These are phyloP conservation scores for Pyrrhia umbra DNA, from an alignment of 2,888 invertebrate species.

Conservation along the genomic window DNA sequence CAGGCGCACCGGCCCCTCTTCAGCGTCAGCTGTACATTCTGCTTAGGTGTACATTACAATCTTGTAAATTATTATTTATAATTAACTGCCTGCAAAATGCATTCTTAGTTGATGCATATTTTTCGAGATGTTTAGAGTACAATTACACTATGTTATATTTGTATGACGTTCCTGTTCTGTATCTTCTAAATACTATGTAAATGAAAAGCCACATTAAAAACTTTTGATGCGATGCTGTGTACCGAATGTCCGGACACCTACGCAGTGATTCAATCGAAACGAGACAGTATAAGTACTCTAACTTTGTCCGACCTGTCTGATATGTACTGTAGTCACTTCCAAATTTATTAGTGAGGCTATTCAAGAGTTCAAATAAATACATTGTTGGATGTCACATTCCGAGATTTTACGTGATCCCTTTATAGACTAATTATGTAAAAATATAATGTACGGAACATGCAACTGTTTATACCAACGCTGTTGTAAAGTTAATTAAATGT, in stretches of 20 bases:
- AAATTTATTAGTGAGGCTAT: constrained; percentile 46
- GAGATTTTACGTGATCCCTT: constrained; percentile 50
- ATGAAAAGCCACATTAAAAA: constrained; percentile 21
- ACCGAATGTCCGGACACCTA: constrained; percentile 36
- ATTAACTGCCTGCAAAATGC: constrained; percentile 44
- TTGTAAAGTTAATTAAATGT: constrained; percentile 85
- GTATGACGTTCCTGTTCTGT: constrained; percentile 40
- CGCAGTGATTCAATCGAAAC: constrained; percentile 28
- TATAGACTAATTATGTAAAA: constrained; percentile 41
- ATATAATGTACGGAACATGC: constrained; percentile 53
- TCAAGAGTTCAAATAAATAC: constrained; percentile 55
- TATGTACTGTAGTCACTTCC: constrained; percentile 29
- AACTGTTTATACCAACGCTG: constrained; percentile 79
- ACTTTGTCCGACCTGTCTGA: constrained; percentile 19
- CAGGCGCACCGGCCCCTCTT: constrained; percentile 1
- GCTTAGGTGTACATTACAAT: constrained; percentile 45
- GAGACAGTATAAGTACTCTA: constrained; percentile 28
- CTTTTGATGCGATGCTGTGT: constrained; percentile 12
- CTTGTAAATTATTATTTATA: constrained; percentile 29
- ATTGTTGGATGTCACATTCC: constrained; percentile 57
- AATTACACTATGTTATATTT: constrained; percentile 33
- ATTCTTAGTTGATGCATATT: constrained; percentile 50
- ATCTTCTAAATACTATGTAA: constrained; percentile 41
- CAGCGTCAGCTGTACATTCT: constrained; percentile 32
- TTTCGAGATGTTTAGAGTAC: constrained; percentile 37